A percentile compares a stretch with the other conserved stretches of the same genome.
Conservation (phyloP, 1,140 invertebrate genomes). For the Dendrolimus punctatus region DNA sequence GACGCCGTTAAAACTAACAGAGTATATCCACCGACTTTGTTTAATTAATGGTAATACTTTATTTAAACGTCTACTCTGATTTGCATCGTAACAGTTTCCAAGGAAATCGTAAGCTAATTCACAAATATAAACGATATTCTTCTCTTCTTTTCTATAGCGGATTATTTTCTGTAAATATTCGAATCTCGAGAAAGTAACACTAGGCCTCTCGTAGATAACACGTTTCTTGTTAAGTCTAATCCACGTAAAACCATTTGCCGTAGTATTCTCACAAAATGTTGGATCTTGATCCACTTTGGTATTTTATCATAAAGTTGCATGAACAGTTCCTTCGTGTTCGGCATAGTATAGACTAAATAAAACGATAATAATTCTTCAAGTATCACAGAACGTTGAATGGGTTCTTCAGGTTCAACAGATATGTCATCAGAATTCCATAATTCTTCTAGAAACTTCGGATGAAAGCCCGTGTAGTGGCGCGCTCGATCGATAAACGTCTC, state of each 20-base stretch:
- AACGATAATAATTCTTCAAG: slow-evolving; percentile 10
- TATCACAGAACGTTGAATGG: slow-evolving; percentile 8
- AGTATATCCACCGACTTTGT: too few species aligned
- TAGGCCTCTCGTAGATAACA: slow-evolving; percentile 27
- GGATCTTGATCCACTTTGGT: slow-evolving; percentile 23
- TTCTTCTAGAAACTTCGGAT: slow-evolving; percentile 5
- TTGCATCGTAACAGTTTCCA: neutral
- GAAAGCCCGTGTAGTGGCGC: slow-evolving; percentile 6
- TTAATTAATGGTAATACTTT: too few species aligned
- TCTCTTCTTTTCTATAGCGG: slow-evolving; percentile 12
- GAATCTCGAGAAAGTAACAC: slow-evolving; percentile 24
- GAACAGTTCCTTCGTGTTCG: slow-evolving; percentile 22
- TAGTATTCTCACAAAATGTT: slow-evolving; percentile 22
- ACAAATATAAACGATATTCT: slow-evolving; percentile 17
- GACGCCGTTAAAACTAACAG: too few species aligned
- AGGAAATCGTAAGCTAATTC: slow-evolving; percentile 3
- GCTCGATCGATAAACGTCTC: too few species aligned
- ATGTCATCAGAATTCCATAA: slow-evolving; percentile 1
- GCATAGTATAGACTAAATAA: slow-evolving; percentile 17
- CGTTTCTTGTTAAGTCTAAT: slow-evolving; percentile 8
- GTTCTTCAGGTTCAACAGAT: too few species aligned
- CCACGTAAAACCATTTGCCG: slow-evolving; percentile 29
- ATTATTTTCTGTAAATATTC: slow-evolving; percentile 23
- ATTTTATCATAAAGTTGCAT: slow-evolving; percentile 10
- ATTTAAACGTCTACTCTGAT: neutral